Base-by-base conservation (phyloP, 2,113 vertebrate species). In the Salvelinus sp. region DNA sequence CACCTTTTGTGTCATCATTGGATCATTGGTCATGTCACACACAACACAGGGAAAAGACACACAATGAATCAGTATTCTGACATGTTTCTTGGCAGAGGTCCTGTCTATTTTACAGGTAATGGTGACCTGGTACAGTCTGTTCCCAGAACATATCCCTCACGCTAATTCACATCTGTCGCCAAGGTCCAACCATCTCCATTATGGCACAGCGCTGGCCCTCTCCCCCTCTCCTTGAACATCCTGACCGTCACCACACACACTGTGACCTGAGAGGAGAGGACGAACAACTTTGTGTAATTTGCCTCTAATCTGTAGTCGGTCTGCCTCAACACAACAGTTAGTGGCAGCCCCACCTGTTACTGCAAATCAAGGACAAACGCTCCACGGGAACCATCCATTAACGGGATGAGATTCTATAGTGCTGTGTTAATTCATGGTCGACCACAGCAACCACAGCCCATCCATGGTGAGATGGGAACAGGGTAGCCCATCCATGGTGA, bases 111-210 rank as follows among this genome's bases (percentile, higher is more conserved):
- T 33, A 33, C 30, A 33, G 30, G 38, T 38, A 38, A 83, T 69
- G 50, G 57, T 87, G 88, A 90, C 86, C 89, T 84, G 64, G 78
- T 23, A 0, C 76, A 73, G 82, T 68, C 72, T 23, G 76, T 74
- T 90, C 88, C 89, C 82, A 71, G 68, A 90, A 84, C 84, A 70
- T 89, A 90, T 91, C 89, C 77, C 88, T 92, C 91, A 91, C 85
- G 79, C 75, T 82, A 87, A 82, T 84, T 76, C 88, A 85, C 89
- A 86, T 90, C 90, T 90, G 90, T 82, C 79, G 73, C 78, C 10
- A 54, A 27, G 13, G 38, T 76, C 48, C 12, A 50, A 50, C 48
- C 48, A 10, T 50, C 14, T 50, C 14, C 48, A 50, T 50, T 14
- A 50, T 16, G 3, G 12, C 12, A 16, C 48, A 50, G 14, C 48